These are phyloP conservation scores for Netelia virgata DNA, from an alignment of 2,888 invertebrate genomes.

Conservation along the genomic window DNA sequence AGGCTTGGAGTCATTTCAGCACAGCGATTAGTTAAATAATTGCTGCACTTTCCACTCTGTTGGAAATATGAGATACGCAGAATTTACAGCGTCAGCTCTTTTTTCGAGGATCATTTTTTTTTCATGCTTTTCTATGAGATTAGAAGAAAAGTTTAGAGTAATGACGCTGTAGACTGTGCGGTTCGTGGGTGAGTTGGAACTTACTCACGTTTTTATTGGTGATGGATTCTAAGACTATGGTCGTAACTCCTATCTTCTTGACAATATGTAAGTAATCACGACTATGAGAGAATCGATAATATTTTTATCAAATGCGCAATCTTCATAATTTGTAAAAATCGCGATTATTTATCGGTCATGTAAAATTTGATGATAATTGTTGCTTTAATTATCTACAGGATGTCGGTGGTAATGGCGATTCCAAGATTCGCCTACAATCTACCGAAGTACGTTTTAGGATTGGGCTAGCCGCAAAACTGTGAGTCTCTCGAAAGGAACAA, in stretches of 20 bases:
- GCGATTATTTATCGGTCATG: no score
- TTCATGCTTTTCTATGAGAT: neutral
- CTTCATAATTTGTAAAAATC: neutral
- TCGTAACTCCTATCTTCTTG: constrained; percentile 55
- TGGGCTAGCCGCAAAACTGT: constrained; percentile 87
- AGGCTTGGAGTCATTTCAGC: constrained; percentile 59
- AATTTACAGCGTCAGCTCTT: constrained; percentile 39
- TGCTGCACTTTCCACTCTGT: constrained; percentile 19
- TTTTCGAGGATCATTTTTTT: neutral
- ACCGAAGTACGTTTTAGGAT: constrained; percentile 94
- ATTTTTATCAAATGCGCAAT: neutral
- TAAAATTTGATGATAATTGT: neutral
- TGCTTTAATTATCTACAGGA: constrained; percentile 86
- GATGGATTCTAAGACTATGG: constrained; percentile 74
- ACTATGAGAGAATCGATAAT: neutral
- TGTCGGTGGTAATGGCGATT: constrained; percentile 94
- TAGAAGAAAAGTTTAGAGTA: neutral
- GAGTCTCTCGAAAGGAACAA: constrained; percentile 34
- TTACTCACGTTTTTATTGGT: constrained; percentile 65
- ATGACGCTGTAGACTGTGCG: constrained; percentile 31
- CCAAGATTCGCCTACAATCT: constrained; percentile 93
- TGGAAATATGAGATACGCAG: constrained; percentile 20
- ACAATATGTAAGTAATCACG: constrained; percentile 55
- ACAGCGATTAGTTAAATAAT: constrained; percentile 15
- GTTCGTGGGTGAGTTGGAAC: constrained; percentile 11